A percentile compares a stretch with the other conserved stretches of the same genome.
Evolutionary conservation across 2,888 invertebrate species (phyloP).

Genomic region (Hipparchia semele): DNA sequence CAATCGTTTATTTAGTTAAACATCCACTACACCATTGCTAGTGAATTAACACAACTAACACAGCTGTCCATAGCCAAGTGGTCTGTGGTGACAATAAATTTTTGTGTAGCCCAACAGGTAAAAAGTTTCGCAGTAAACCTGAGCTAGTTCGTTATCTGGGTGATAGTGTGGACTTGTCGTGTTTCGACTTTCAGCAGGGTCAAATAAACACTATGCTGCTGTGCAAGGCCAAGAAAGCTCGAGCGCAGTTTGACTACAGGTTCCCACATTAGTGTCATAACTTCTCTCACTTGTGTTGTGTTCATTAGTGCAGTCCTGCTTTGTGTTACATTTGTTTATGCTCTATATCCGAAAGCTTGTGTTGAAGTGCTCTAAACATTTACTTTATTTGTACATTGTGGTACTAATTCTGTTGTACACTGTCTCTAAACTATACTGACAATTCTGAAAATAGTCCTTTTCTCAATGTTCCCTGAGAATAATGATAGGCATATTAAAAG

Average conservation of each 20-base stretch:
- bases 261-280: conserved; percentile 73
- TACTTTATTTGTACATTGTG: conserved; percentile 21
- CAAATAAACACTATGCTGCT: conserved; percentile 88
- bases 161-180: conserved; percentile 89
- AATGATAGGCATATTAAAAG: no score
- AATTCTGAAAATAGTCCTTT: no score
- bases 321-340: conserved; percentile 64
- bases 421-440: no score
- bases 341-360: conserved; percentile 48
- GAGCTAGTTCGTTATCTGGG: conserved; percentile 91
- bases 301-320: conserved; percentile 76
- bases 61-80: conserved; percentile 51
- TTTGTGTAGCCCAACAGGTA: conserved; percentile 89
- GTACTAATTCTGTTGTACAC: no score
- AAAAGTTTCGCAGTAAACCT: conserved; percentile 91
- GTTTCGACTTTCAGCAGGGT: conserved; percentile 92
- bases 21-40: conserved; percentile 36
- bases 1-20: conserved; percentile 35
- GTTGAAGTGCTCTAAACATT: conserved; percentile 41
- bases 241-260: conserved; percentile 88
- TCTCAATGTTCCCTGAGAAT: no score
- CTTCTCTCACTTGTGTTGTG: conserved; percentile 77
- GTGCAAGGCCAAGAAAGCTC: conserved; percentile 88
- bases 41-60: conserved; percentile 49
- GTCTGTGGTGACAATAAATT: conserved; percentile 65